Conservation (phyloP, 2,113 vertebrate genomes). For the Ochotona curzoniae region DNA sequence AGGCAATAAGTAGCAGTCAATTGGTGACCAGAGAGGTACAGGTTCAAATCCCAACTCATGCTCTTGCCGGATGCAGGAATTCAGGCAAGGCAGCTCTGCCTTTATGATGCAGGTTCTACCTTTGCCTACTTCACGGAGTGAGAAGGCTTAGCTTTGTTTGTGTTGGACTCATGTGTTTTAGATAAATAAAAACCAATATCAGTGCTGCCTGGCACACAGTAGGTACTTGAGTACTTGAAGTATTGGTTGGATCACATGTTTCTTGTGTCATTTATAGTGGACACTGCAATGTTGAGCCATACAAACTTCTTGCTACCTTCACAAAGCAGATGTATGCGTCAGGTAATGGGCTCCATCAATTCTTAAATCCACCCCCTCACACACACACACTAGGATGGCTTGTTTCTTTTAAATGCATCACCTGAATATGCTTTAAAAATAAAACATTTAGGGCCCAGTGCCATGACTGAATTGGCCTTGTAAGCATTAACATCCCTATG, state of each 20-base stretch:
- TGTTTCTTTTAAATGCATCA: not conserved
- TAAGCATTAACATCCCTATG: too few relatives aligned
- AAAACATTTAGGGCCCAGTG: not conserved
- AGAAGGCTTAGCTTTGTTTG: not conserved
- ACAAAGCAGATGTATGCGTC: rapidly evolving
- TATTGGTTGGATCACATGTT: not conserved
- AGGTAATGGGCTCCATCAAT: not conserved
- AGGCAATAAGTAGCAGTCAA: not conserved
- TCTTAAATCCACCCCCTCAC: not conserved
- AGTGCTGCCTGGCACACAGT: not conserved
- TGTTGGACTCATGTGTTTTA: not conserved
- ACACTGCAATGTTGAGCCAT: not conserved
- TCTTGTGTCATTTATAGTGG: not conserved
- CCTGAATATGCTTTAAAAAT: not conserved
- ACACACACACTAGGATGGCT: not conserved
- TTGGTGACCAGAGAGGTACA: not conserved
- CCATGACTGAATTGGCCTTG: too few relatives aligned
- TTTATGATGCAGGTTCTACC: not conserved
- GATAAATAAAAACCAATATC: not conserved
- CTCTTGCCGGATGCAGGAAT: not conserved
- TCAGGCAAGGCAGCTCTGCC: not conserved
- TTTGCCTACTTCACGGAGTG: not conserved
- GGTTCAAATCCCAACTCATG: not conserved
- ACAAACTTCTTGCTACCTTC: not conserved
- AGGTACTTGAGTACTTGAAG: not conserved